Conservation (phyloP, 2,888 invertebrate species). For the Melanophora roralis region DNA sequence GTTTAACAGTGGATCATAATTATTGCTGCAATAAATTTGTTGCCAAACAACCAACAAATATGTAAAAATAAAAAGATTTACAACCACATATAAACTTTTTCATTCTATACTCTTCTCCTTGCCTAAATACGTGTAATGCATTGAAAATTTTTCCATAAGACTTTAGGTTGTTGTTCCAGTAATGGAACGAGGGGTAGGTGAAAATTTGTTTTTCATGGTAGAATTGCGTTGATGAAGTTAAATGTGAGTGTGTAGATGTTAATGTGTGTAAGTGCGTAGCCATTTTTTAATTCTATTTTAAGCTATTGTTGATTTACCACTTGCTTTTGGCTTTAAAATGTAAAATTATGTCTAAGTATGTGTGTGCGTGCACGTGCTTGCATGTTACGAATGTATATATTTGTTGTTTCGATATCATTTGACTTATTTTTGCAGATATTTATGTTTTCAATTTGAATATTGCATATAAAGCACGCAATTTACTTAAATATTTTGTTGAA, state of each 20-base stretch:
- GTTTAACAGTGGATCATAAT: constrained; percentile 30
- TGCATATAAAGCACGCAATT: constrained; percentile 33
- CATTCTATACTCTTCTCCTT: neutral
- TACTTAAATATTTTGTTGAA: constrained; percentile 37
- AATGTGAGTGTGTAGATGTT: neutral
- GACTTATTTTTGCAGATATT: constrained; percentile 21
- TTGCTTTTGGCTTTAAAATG: neutral
- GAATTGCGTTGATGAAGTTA: neutral
- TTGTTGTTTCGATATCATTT: constrained; percentile 5
- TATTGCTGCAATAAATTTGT: constrained; percentile 29
- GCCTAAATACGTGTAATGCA: constrained; percentile 26
- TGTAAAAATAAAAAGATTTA: neutral
- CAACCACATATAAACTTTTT: neutral
- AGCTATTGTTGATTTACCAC: neutral
- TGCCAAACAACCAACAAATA: neutral
- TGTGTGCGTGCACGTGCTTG: neutral
- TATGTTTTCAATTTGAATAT: constrained; percentile 49
- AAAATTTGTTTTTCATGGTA: neutral
- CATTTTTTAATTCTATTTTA: constrained; percentile 38
- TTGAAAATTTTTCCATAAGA: constrained; percentile 15
- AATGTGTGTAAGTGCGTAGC: neutral
- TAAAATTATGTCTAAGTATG: neutral
- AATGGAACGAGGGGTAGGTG: neutral
- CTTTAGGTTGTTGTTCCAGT: constrained; percentile 12
- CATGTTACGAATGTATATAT: neutral